Conservation (phyloP, 2,797 vertebrate species). For the Arctocebus calabarensis region DNA sequence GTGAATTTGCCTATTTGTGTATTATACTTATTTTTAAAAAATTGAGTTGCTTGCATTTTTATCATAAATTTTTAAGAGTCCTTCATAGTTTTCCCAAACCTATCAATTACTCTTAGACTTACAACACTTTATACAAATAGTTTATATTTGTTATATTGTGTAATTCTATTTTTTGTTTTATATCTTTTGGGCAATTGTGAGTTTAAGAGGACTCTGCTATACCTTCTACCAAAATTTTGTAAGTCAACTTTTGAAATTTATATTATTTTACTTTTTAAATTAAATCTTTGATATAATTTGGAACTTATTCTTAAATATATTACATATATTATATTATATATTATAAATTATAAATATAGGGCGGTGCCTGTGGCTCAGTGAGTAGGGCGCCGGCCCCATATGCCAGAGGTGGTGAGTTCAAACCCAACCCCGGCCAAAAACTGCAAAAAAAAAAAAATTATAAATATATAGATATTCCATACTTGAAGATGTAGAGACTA, state of each 20-base stretch:
- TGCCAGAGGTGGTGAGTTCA: too few species aligned
- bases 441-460: too few species aligned
- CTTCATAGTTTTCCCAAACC: neutral
- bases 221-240: neutral
- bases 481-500: neutral
- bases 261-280: neutral
- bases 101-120: neutral
- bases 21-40: neutral
- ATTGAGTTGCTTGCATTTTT: constrained; percentile 18
- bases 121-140: neutral
- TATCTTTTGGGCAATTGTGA: neutral
- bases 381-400: too few species aligned
- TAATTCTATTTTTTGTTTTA: neutral
- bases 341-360: too few species aligned
- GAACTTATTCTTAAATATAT: constrained; percentile 22
- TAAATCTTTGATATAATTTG: neutral
- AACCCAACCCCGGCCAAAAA: too few species aligned
- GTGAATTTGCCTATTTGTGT: neutral
- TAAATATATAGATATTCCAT: neutral
- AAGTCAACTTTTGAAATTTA: constrained; percentile 3
- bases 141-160: neutral
- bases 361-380: too few species aligned
- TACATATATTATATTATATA: too few species aligned
- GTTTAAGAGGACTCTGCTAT: neutral
- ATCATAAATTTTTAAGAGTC: neutral